Evolutionary conservation across 2,888 invertebrate species (phyloP).

Genomic region (Crepidodera aurea): DNA sequence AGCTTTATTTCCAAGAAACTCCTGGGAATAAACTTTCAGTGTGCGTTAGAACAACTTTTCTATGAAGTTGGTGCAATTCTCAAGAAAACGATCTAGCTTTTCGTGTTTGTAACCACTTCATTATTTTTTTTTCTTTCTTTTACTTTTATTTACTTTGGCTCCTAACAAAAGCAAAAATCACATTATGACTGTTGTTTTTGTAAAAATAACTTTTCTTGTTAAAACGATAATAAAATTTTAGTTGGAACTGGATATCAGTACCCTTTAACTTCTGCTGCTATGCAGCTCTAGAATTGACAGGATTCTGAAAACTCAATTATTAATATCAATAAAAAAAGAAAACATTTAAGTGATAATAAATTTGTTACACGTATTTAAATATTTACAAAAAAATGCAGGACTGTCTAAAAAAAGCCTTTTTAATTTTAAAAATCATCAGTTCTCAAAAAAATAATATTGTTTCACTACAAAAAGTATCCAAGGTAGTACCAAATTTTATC

Average conservation of each 20-base stretch:
- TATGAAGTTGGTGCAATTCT: slow-evolving; percentile 26
- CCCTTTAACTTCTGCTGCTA: too few relatives aligned
- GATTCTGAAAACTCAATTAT: too few relatives aligned
- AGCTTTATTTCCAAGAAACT: slow-evolving; percentile 31
- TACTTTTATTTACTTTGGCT: slow-evolving; percentile 15
- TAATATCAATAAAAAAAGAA: too few relatives aligned
- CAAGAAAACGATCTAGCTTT: slow-evolving; percentile 24
- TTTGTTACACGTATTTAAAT: too few relatives aligned
- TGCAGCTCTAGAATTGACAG: too few relatives aligned
- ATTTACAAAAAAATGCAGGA: too few relatives aligned
- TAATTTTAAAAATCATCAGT: too few relatives aligned
- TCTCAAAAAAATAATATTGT: too few relatives aligned
- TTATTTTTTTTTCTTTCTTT: slow-evolving; percentile 17
- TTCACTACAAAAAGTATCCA: too few relatives aligned
- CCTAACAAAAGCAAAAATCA: slow-evolving; percentile 5
- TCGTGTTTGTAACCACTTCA: slow-evolving; percentile 28
- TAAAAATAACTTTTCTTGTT: slow-evolving; percentile 3
- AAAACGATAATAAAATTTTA: slow-evolving; percentile 10
- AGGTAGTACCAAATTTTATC: too few relatives aligned
- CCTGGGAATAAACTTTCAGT: slow-evolving; percentile 28
- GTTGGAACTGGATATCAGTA: not conserved
- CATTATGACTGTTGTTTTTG: slow-evolving; percentile 12
- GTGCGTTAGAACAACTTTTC: slow-evolving; percentile 33
- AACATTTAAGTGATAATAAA: too few relatives aligned
- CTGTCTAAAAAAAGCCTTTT: too few relatives aligned